Evolutionary conservation across 2,888 invertebrate species (phyloP).

Genomic region (Lepidocyrtinus sp.): DNA sequence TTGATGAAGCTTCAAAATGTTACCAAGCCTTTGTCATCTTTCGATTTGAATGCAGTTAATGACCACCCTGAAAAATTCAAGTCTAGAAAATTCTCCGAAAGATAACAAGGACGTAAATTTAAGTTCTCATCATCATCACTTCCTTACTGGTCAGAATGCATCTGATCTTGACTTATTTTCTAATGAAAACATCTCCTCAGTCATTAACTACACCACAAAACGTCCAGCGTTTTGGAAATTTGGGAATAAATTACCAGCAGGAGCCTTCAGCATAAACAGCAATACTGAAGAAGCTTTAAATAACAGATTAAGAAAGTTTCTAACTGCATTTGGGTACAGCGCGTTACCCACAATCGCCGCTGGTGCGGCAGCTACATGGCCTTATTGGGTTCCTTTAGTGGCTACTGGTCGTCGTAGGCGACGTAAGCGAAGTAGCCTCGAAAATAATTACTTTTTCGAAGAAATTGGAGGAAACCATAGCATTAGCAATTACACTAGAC

Average conservation of each 20-base stretch:
- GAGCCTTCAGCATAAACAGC: conserved; percentile 21
- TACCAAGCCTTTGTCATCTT: not conserved
- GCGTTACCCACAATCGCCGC: conserved; percentile 69
- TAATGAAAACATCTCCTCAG: no score
- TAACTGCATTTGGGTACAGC: conserved; percentile 69
- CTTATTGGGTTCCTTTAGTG: conserved; percentile 68
- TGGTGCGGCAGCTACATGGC: conserved; percentile 69
- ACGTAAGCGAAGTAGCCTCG: conserved; percentile 22
- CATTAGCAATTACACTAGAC: not conserved
- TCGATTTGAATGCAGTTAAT: not conserved
- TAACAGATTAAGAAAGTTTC: conserved; percentile 60
- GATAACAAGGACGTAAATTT: no score
- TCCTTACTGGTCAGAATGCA: no score
- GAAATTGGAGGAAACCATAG: not conserved
- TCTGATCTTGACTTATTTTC: no score
- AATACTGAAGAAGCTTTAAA: conserved; percentile 40
- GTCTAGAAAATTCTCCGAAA: no score
- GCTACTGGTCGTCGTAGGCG: conserved; percentile 58
- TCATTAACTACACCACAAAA: conserved; percentile 54
- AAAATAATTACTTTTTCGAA: not conserved
- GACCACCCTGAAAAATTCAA: not conserved
- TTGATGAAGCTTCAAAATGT: conserved; percentile 43
- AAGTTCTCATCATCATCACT: no score
- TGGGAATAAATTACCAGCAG: conserved; percentile 50
- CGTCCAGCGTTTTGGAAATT: conserved; percentile 60